phyloP scores from a whole-genome alignment of 1,140 invertebrate species.

The Drosophila setifemur region DNA sequence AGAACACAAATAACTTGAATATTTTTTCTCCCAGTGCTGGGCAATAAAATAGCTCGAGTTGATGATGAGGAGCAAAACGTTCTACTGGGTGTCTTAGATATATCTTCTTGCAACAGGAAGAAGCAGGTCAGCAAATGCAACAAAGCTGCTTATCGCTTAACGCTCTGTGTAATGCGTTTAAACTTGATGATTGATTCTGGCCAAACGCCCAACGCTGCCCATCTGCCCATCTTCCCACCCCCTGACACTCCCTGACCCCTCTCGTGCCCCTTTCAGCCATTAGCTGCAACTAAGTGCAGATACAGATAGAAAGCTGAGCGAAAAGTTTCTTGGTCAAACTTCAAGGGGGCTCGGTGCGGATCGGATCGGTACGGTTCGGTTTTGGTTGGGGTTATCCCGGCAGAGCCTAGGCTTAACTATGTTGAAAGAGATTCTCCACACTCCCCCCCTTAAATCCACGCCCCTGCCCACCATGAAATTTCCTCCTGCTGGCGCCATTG shows the following conservation, averaged over 20 bases:
- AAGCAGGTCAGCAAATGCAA: conserved; percentile 59
- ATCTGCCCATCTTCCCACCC: neutral
- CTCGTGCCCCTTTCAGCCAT: conserved; percentile 9
- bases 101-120: conserved; percentile 40
- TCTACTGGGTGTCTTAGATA: conserved; percentile 36
- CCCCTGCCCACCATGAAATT: conserved; percentile 5
- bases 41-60: conserved; percentile 72
- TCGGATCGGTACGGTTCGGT: conserved; percentile 1
- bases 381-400: conserved; percentile 4
- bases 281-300: conserved; percentile 67
- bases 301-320: conserved; percentile 44
- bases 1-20: too few species aligned
- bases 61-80: conserved; percentile 53
- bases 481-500: conserved; percentile 57
- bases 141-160: conserved; percentile 80
- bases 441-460: neutral
- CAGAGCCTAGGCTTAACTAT: conserved; percentile 26
- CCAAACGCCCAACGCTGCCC: neutral
- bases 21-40: conserved; percentile 16
- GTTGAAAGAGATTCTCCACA: neutral
- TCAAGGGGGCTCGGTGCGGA: conserved; percentile 31
- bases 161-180: conserved; percentile 77
- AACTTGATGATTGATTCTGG: conserved; percentile 76
- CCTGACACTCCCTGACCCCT: neutral
- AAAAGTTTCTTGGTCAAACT: conserved; percentile 67